Base-by-base conservation (phyloP, 2,797 vertebrate species). In the Echeneis naucrates region DNA sequence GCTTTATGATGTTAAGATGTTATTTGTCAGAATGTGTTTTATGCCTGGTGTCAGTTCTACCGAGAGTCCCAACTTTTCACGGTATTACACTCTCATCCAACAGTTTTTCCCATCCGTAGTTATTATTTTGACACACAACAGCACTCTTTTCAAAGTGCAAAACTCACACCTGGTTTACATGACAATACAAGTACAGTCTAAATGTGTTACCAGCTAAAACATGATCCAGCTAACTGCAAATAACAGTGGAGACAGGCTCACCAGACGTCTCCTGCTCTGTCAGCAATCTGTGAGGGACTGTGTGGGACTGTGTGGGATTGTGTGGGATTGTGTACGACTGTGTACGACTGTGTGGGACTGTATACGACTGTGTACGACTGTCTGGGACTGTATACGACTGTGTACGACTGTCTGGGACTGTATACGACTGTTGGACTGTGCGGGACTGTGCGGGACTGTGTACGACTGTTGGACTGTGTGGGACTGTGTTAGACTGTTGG, bases 221-320 rank as follows among this genome's bases (percentile, higher is more conserved):
- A 23, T 37, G 73, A 76, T 53, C 42, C 61, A 53, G 61, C 77
- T 65, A 50, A 62, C 74, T 75, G 77, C 67, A 83, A 76, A 89
- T 85, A 83, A 55, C 48, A 47, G 68, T 33, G 5, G 72, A 86
- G 70, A 76, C 74, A 12, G 58, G 52, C 50, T 52, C 73, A 56
- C 61, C 61, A 58, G 47, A 45, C 5, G 48, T 56, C 75, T 85
- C 13, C 2, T 57, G 80, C 84, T 70, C 42, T 45, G 79, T 90
- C 89, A 92, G 88, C 88, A 88, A 62, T 82, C 26, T 63, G 60
- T 40, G 72, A 83, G 81, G 61, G 87, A 81, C 82, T 75, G n/a
- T n/a, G n/a, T n/a, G n/a, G n/a, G n/a, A n/a, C n/a, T n/a, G n/a
- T n/a, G n/a, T n/a, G n/a, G n/a, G n/a, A n/a, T n/a, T n/a, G n/a